Evolutionary conservation across 2,888 invertebrate genomes (phyloP), one percentile per base, ranked within the genome.

Genomic region (Euplagia quadripunctaria): DNA sequence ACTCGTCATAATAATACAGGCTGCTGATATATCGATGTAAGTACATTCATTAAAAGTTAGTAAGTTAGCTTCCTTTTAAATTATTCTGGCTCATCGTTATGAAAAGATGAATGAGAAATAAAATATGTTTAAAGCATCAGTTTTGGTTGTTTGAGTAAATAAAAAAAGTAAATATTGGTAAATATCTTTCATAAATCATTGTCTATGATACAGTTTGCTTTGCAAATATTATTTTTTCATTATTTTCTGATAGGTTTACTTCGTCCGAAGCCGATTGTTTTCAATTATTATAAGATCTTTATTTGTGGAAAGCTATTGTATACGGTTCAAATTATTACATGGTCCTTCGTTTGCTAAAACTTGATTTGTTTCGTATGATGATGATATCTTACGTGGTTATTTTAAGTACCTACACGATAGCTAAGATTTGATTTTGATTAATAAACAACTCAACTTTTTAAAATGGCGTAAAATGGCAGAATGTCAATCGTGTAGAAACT

Each of bases 21-120:
- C 76, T 82, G 80, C 80, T 78, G 75, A 52, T 71, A 68, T 75
- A 74, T 65, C 76, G 71, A 71, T 49, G 46, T 31, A 55, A n/a
- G 55, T 55, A 55, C 55, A 20, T 8, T n/a, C n/a, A n/a, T 55
- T n/a, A 3, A 55, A 55, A 55, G 3, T n/a, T 52, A n/a, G n/a
- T 5, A 55, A 20, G 46, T 46, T 46, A 46, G 0, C 9, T 46
- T 46, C 0, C 20, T 11, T 20, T 58, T 20, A 9, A 12, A n/a
- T 55, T 52, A n/a, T 55, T n/a, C n/a, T 7, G 8, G 6, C n/a
- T 6, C 1, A 52, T 52, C 52, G 8, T 52, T 55, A 9, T n/a
- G n/a, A n/a, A 55, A 55, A 55, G n/a, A 17, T n/a, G 16, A 5
- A 7, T 4, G n/a, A 4, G n/a, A 55, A 55, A 17, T n/a, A 55